These are phyloP conservation scores for Garrulus glandarius DNA, from an alignment of 2,797 vertebrate genomes.

Conservation along the genomic window DNA sequence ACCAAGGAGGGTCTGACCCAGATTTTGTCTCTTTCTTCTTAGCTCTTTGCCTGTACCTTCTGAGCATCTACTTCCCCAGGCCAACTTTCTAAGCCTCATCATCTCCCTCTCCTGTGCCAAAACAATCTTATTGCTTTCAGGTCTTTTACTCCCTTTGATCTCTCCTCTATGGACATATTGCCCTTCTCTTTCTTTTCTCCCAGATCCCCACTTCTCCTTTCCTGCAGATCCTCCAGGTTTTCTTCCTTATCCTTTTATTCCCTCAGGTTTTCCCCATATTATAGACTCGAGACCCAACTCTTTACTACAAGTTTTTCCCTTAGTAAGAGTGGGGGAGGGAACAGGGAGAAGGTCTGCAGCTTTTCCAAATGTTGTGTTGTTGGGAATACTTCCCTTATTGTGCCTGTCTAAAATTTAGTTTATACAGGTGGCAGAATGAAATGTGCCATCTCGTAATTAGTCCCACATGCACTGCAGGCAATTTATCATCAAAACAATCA, in stretches of 20 bases:
- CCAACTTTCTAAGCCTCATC: conserved; percentile 45
- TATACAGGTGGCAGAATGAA: conserved; percentile 75
- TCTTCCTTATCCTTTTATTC: conserved; percentile 12
- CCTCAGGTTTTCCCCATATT: conserved; percentile 26
- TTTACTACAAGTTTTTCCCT: background rate
- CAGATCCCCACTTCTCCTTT: background rate
- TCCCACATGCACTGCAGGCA: conserved; percentile 71
- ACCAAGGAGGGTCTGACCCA: conserved; percentile 53
- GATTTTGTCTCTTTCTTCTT: background rate
- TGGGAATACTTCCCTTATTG: conserved; percentile 41
- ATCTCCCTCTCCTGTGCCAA: conserved; percentile 35
- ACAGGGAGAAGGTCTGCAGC: background rate
- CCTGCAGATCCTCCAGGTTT: conserved; percentile 44
- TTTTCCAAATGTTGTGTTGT: conserved; percentile 41
- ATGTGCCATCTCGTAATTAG: conserved; percentile 74
- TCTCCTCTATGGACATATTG: conserved; percentile 21
- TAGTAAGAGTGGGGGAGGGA: conserved; percentile 11
- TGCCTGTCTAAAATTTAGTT: conserved; percentile 62
- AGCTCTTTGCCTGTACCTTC: background rate
- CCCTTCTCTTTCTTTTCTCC: conserved; percentile 21
- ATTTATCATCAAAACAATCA: conserved; percentile 78
- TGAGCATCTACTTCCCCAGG: background rate
- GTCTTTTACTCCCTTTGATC: conserved; percentile 25
- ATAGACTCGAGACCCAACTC: background rate
- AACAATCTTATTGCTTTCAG: conserved; percentile 41